Evolutionary conservation across 2,113 vertebrate species (phyloP).

Genomic region (Scartelaos histophorus): DNA sequence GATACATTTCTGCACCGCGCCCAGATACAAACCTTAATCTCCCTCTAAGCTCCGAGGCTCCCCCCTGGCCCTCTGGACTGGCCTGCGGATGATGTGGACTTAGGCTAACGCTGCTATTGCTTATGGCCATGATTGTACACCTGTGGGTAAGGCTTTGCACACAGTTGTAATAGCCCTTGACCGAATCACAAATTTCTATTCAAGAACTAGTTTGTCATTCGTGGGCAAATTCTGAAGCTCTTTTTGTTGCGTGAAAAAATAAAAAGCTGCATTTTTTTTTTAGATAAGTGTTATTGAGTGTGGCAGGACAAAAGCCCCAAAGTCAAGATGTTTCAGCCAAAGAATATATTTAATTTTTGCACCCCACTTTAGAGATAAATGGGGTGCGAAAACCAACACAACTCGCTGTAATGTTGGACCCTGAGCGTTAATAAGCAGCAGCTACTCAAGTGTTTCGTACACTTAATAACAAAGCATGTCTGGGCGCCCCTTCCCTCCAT

Average conservation of each 20-base stretch:
- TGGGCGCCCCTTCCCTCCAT: conserved; percentile 40
- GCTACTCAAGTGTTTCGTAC: conserved; percentile 60
- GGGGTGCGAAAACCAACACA: conserved; percentile 33
- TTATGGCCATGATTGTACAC: conserved; percentile 74
- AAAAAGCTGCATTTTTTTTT: not conserved
- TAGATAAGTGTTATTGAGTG: conserved; percentile 27
- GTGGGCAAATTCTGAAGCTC: conserved; percentile 12
- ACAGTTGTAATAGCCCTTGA: conserved; percentile 50
- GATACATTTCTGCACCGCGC: conserved; percentile 40
- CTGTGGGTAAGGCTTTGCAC: conserved; percentile 69
- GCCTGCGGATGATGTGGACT: conserved; percentile 66
- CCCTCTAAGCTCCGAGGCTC: conserved; percentile 48
- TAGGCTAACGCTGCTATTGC: conserved; percentile 65
- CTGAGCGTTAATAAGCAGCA: conserved; percentile 64
- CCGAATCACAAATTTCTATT: conserved; percentile 60
- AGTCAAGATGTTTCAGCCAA: conserved; percentile 2
- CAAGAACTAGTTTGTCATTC: not conserved
- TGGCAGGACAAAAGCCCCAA: not conserved
- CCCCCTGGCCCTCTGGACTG: conserved; percentile 40
- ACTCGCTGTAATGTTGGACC: conserved; percentile 40
- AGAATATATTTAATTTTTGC: conserved; percentile 19
- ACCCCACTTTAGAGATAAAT: conserved; percentile 19
- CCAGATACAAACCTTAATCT: conserved; percentile 55
- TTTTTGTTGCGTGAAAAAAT: not conserved
- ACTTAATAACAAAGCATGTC: conserved; percentile 66